Base-by-base conservation (phyloP, 1,140 invertebrate species). In the Acromyrmex charruanus region DNA sequence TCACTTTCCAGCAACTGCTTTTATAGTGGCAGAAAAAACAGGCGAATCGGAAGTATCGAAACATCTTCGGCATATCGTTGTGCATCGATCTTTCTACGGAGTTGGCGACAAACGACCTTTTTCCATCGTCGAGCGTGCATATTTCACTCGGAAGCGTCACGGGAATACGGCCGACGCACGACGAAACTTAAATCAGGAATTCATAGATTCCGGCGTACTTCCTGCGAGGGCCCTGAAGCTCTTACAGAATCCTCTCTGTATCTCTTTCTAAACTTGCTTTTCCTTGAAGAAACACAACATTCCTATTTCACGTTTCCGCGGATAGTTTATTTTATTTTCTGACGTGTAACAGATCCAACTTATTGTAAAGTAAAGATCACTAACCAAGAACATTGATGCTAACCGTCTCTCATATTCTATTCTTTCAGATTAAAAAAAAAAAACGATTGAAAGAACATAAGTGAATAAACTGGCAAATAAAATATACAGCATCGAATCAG, bases 181-280 rank as follows among this genome's bases (percentile, higher is more conserved):
- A 77, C 61, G 69, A 82, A 80, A 89, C 84, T 89, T 87, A 71
- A 89, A 82, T 86, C 87, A 87, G 68, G 88, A 89, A 89, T 89
- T 89, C 88, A 75, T 90, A 89, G 77, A 86, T 89, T 90, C 72
- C 85, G 71, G 31, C 82, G 82, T 31, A 87, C 88, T 90, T 87
- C 59, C 69, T n/a, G 55, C 39, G 21, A 59, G 21, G 63, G 75
- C 88, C 55, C 39, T 31, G 49, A 69, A 86, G 77, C 68, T 69
- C n/a, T 72, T 31, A 39, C 44, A 65, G 35, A 75, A 75, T 75
- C 72, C 31, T 55, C 66, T 39, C 31, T 28, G 74, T 69, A n/a
- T 18, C 55, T 35, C 55, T 44, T 66, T 59, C 49, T 39, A 63
- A 28, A 74, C 18, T 31, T 55, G 25, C 39, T 84, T 55, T 75